Evolutionary conservation across 2,888 invertebrate genomes (phyloP), one percentile per base, ranked within the genome.

Genomic region (Julus scandinavius): DNA sequence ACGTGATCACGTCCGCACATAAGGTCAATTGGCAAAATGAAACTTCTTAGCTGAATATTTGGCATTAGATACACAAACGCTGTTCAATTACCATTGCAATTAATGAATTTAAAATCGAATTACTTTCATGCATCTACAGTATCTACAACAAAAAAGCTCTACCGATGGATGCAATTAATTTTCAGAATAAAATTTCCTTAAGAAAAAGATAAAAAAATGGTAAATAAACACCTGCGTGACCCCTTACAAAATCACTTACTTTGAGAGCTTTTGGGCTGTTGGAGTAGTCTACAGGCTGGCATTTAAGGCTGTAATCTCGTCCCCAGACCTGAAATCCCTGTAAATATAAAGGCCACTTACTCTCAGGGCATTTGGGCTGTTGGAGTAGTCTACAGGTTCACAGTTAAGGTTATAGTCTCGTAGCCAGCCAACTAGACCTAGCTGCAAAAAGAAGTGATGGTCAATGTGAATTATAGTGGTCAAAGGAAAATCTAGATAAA

Each of bases 321-420:
- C 89, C 89, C 89, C 89, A 89, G 88, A 88, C 40, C 87, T 88
- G 88, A 80, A 88, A 72, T 54, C 88, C 88, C 88, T 88, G 88
- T 80, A 88, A 88, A 88, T 88, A 88, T 84, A 84, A 87, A 84
- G 87, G 50, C 54, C 84, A 88, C 95, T 95, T 95, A 98, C 97
- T 95, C 94, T 93, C 87, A 95, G 89, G 38, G 95, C 94, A 89
- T 94, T 91, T 0, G 95, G 95, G 89, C 94, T 94, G 15, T 94
- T 92, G 91, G 95, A 94, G 94, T 96, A 96, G 90, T 95, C 95
- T 13, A 95, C 94, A 0, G 95, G 95, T 91, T 96, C 94, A 92
- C 97, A 97, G 93, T 96, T 96, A 94, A 96, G 95, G 94, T 96
- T 97, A 95, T 97, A 97, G 92, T 96, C 95, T 87, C 88, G 83